These are phyloP conservation scores for Spilosoma lubricipeda DNA, from an alignment of 2,888 invertebrate species.

Conservation along the genomic window DNA sequence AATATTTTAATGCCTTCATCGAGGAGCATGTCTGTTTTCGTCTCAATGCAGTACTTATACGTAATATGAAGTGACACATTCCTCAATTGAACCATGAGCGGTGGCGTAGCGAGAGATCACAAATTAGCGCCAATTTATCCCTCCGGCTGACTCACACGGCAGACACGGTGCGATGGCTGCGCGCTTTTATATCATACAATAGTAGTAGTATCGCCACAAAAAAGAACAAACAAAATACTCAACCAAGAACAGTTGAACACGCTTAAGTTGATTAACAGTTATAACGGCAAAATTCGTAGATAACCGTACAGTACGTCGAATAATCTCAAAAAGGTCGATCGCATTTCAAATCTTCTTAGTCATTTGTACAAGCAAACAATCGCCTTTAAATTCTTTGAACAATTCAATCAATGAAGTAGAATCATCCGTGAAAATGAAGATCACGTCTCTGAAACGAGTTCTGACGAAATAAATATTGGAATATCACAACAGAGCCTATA, in stretches of 20 bases:
- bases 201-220: conserved; percentile 14
- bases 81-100: conserved; percentile 84
- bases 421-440: conserved; percentile 37
- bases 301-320: conserved; percentile 20
- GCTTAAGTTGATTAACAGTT: conserved; percentile 18
- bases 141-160: conserved; percentile 77
- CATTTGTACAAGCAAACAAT: conserved; percentile 36
- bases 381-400: conserved; percentile 35
- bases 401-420: conserved; percentile 36
- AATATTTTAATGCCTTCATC: conserved; percentile 5
- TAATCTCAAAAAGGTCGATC: conserved; percentile 33
- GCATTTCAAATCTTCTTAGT: conserved; percentile 28
- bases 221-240: conserved; percentile 9
- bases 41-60: conserved; percentile 45
- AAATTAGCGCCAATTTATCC: conserved; percentile 84
- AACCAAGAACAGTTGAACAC: conserved; percentile 1
- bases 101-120: conserved; percentile 74
- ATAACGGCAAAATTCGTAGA: conserved; percentile 19
- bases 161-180: conserved; percentile 40
- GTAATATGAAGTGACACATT: conserved; percentile 81
- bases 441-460: conserved; percentile 41
- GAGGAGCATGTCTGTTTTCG: conserved; percentile 27
- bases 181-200: conserved; percentile 40
- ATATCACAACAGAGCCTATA: conserved; percentile 38
- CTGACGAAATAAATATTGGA: conserved; percentile 36